phyloP scores from a whole-genome alignment of 2,797 vertebrate species.

The Allochrocebus solatus region DNA sequence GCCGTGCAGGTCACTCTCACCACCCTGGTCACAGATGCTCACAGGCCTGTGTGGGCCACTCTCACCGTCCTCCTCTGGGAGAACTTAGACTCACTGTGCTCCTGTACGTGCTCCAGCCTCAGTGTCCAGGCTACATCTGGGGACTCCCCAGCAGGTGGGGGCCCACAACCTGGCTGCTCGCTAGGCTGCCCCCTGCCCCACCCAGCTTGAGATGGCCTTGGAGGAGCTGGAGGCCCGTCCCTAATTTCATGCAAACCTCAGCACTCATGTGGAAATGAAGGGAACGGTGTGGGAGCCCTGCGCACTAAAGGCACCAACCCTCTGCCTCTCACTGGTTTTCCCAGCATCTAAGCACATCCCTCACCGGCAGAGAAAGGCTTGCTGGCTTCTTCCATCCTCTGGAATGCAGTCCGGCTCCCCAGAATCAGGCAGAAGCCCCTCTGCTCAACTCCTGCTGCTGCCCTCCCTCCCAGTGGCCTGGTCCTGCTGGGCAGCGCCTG shows the following conservation, averaged over 20 bases:
- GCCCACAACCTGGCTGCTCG: fast-evolving
- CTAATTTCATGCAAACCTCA: neutral
- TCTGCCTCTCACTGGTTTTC: neutral
- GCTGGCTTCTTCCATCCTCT: neutral
- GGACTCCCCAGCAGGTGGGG: neutral
- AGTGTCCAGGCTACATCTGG: neutral
- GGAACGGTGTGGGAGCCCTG: too few species aligned
- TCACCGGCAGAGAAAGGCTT: neutral
- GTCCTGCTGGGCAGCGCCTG: neutral
- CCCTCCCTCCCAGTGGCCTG: neutral
- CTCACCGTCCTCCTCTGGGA: too few species aligned
- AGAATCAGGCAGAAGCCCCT: neutral
- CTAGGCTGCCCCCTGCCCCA: neutral
- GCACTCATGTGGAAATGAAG: too few species aligned
- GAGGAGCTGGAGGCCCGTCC: neutral
- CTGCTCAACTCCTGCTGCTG: fast-evolving
- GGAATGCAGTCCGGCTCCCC: fast-evolving
- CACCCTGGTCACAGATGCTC: fast-evolving
- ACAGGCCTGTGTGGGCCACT: too few species aligned
- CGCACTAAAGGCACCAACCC: neutral
- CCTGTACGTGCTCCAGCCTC: neutral
- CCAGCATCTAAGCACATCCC: neutral
- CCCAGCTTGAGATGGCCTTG: neutral
- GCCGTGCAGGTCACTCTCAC: fast-evolving
- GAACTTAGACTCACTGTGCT: too few species aligned